phyloP scores from a whole-genome alignment of 2,797 vertebrate species.

The Babyrousa celebensis region DNA sequence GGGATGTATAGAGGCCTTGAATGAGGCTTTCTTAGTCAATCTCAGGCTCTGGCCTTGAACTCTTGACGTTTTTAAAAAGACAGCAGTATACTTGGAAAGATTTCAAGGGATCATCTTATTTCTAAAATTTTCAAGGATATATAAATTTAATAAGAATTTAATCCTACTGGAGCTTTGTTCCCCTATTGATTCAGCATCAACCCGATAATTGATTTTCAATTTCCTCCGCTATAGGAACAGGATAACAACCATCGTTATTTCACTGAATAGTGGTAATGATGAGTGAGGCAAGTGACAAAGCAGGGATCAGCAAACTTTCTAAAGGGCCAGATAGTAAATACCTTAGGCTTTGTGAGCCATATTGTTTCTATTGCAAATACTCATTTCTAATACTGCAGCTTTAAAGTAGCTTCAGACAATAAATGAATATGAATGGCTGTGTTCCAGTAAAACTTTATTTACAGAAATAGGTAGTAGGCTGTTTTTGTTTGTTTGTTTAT shows the following conservation, averaged over 20 bases:
- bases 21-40: background rate
- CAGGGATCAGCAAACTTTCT: no score
- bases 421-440: background rate
- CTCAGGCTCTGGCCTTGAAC: constrained; percentile 10
- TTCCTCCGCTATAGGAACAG: background rate
- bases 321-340: background rate
- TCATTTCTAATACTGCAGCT: background rate
- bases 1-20: background rate
- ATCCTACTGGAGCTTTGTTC: background rate
- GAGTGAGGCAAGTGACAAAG: background rate
- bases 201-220: background rate
- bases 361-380: background rate
- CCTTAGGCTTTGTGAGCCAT: background rate
- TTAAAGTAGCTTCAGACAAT: background rate
- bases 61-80: background rate
- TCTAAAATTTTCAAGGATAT: constrained; percentile 18
- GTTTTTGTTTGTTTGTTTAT: background rate
- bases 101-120: background rate
- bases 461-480: background rate
- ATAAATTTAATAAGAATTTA: constrained; percentile 8
- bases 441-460: background rate
- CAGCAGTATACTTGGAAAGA: background rate
- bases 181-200: background rate
- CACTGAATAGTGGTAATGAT: background rate
- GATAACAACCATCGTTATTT: background rate